These are phyloP conservation scores for Notoglanidium macrostoma DNA, from an alignment of 2,797 vertebrate species.

Conservation along the genomic window DNA sequence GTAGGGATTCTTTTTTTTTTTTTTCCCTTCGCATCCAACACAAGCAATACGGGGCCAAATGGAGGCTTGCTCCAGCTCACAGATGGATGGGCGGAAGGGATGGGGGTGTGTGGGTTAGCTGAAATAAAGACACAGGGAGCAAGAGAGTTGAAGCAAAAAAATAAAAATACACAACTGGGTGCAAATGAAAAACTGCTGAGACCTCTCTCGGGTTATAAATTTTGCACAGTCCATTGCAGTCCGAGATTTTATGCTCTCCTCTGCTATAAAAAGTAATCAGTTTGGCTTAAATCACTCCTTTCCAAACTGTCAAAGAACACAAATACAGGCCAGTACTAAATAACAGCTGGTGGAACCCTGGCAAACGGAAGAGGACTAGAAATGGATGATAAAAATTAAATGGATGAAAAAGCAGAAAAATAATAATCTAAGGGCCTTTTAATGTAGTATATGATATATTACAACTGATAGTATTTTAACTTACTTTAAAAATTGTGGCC, in stretches of 20 bases:
- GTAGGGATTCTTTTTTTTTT: neutral
- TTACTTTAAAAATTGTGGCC: neutral
- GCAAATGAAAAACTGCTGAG: constrained; percentile 46
- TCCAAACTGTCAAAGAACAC: constrained; percentile 38
- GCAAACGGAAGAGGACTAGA: neutral
- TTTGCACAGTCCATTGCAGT: constrained; percentile 64
- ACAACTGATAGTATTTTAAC: neutral
- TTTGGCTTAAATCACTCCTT: constrained; percentile 51
- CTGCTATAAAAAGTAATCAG: constrained; percentile 61
- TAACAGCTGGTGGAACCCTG: constrained; percentile 26
- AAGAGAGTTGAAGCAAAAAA: constrained; percentile 11
- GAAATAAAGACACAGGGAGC: constrained; percentile 16
- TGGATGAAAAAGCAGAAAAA: constrained; percentile 2
- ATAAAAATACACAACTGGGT: constrained; percentile 52
- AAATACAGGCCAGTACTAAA: constrained; percentile 13
- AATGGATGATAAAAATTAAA: neutral
- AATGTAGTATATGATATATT: neutral
- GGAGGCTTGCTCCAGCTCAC: constrained; percentile 2
- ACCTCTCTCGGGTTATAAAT: constrained; percentile 61
- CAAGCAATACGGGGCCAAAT: constrained; percentile 25
- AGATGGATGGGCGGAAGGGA: constrained; percentile 33
- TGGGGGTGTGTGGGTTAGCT: neutral
- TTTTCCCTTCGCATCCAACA: neutral
- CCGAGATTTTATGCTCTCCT: constrained; percentile 61
- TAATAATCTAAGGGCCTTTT: neutral